Base-by-base conservation (phyloP, 2,113 vertebrate species). In the Vicugna pacos region DNA sequence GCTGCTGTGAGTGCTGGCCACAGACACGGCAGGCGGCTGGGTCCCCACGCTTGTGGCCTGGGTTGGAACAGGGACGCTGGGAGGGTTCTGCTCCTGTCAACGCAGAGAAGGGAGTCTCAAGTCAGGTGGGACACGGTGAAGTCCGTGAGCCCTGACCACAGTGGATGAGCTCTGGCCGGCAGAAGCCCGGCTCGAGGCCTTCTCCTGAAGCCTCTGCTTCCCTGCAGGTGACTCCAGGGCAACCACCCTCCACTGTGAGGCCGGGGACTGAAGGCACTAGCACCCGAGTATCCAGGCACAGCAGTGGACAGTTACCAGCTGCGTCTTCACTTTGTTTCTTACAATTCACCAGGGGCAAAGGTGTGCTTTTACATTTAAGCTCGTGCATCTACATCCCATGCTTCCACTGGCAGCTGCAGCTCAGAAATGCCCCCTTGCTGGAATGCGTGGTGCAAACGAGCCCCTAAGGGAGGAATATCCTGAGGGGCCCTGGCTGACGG, bases 1-100 rank as follows among this genome's bases (percentile, higher is more conserved):
- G 80, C 98, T 99, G 64, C 95, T 97, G 67, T 99, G 99, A 96
- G 98, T 99, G 97, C 98, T 98, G 7, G 99, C 98, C 97, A 99
- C 99, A 38, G 99, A 97, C 32, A 97, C 99, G 8, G 86, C 98
- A 13, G 99, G 98, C 0, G 98, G 97, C 98, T 99, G 99, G 42
- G 98, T 98, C 80, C 99, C 97, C 98, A 99, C 98, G 0, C 98
- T 92, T 82, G 98, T 96, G 24, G 98, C 95, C 0, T 99, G 98
- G 80, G 98, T 98, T 75, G 98, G 98, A 72, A 98, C 99, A 0
- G 99, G 99, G 98, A 1, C 99, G 97, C 98, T 92, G 96, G 99
- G 98, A 10, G 98, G 58, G 97, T 94, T 99, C 97, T 99, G 99
- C 95, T 99, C 99, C 99, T 99, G 98, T 28, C 58, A 96, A 93